Evolutionary conservation across 2,113 vertebrate genomes (phyloP), one percentile per base, ranked within the genome.

Genomic region (Abramis brama): DNA sequence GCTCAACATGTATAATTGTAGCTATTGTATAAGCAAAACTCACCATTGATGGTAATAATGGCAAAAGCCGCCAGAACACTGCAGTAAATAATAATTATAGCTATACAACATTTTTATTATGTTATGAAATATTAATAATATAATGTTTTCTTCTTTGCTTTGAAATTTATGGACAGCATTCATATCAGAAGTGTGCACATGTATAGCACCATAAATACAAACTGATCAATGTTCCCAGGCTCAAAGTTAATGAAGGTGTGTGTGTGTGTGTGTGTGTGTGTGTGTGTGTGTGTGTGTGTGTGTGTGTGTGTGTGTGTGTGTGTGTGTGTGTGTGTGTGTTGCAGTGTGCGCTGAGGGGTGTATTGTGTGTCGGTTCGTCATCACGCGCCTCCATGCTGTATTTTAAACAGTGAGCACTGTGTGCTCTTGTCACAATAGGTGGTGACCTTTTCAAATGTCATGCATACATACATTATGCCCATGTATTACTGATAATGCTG

Each of bases 161-260:
- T 1, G 10, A 11, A 52, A 77, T 55, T 21, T 55, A 55, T 50
- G 0, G 50, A 33, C n/a, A 5, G 75, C 27, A 33, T 50, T 55
- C 33, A 10, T 77, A 55, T 33, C 47, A 77, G 15, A 4, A 27
- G 4, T 25, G 6, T 62, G 11, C 36, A 79, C 11, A 62, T 39
- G 6, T 60, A 39, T 10, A 60, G 30, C 91, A 90, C 88, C 86
- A 90, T 92, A 87, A 88, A 90, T 25, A 13, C 43, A 47, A 4
- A 39, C 21, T 73, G 70, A 70, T 52, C 50, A 70, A 21, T 19
- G 0, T 23, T 57, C 19, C 52, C 52, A 50, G 47, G 13, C 13
- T 50, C 13, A 19, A 21, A 23, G 21, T 59, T 73, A 73, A 13
- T 73, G 10, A 73, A 45, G 88, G 77, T 84, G 45, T 87, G 57